Percentiles rank a stretch among this genome's conserved stretches.
Evolutionary conservation across 1,140 invertebrate genomes (phyloP).

Genomic region (Cryptotermes secundus): DNA sequence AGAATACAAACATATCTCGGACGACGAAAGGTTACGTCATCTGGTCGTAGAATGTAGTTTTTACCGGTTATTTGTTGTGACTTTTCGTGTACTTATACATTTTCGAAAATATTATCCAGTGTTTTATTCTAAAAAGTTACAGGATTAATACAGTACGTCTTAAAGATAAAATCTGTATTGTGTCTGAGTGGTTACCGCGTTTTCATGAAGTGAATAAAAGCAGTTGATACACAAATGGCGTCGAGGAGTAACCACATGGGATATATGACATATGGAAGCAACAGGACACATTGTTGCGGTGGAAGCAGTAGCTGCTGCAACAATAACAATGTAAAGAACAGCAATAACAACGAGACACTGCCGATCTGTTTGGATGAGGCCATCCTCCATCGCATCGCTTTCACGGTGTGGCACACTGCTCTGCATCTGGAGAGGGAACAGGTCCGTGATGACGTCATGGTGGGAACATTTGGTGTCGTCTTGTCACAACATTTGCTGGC

Average conservation of each 20-base stretch:
- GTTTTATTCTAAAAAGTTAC: neutral
- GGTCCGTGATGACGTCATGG: constrained; percentile 28
- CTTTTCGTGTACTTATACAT: neutral
- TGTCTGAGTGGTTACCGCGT: neutral
- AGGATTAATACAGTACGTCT: neutral
- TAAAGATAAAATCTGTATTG: neutral
- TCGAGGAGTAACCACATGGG: neutral
- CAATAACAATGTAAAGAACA: constrained; percentile 40
- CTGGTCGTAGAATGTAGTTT: too few species aligned
- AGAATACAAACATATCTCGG: too few species aligned
- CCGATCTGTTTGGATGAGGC: constrained; percentile 36
- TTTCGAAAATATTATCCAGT: neutral
- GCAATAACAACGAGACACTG: neutral
- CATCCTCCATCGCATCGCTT: constrained; percentile 57
- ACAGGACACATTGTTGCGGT: neutral
- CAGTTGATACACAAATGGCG: neutral
- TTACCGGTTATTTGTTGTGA: too few species aligned
- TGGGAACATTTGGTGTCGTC: neutral
- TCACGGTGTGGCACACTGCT: constrained; percentile 62
- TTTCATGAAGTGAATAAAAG: neutral
- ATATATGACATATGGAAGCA: neutral
- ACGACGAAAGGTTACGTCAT: too few species aligned
- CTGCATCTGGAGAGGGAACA: constrained; percentile 54
- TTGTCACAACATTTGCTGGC: constrained; percentile 2
- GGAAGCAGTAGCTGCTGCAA: constrained; percentile 28